Conservation (phyloP, 2,888 invertebrate species). For the Ectobius pallidus region DNA sequence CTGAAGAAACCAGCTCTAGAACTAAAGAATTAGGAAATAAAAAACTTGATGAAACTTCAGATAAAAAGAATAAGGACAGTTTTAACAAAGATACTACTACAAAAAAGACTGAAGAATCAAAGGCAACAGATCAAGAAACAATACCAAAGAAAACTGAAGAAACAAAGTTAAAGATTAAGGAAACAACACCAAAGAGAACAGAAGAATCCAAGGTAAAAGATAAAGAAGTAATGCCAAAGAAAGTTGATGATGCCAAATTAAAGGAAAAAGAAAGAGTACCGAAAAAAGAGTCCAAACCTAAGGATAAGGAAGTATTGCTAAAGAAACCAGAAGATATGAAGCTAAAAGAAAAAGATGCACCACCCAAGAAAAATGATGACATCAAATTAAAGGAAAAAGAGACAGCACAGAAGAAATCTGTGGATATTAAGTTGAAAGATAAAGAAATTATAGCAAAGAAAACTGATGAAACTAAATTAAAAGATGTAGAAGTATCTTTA, state of each 20-base stretch:
- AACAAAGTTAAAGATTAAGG: not conserved
- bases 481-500: not conserved
- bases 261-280: not conserved
- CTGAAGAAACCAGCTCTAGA: too few species aligned
- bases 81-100: not conserved
- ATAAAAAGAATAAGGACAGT: too few species aligned
- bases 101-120: too few species aligned
- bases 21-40: too few species aligned
- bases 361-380: not conserved
- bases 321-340: not conserved
- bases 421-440: not conserved
- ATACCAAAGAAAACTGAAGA: too few species aligned
- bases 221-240: not conserved
- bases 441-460: not conserved
- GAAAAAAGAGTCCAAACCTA: too few species aligned
- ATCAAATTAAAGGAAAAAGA: not conserved
- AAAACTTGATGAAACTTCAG: too few species aligned
- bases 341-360: not conserved
- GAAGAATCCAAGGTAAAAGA: not conserved
- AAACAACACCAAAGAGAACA: not conserved
- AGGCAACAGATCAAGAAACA: too few species aligned
- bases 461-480: not conserved
- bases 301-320: not conserved
- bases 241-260: not conserved
- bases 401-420: not conserved